A percentile compares a stretch with the other conserved stretches of the same genome.
Evolutionary conservation across 2,888 invertebrate genomes (phyloP).

Genomic region (Mactromeris polynyma): DNA sequence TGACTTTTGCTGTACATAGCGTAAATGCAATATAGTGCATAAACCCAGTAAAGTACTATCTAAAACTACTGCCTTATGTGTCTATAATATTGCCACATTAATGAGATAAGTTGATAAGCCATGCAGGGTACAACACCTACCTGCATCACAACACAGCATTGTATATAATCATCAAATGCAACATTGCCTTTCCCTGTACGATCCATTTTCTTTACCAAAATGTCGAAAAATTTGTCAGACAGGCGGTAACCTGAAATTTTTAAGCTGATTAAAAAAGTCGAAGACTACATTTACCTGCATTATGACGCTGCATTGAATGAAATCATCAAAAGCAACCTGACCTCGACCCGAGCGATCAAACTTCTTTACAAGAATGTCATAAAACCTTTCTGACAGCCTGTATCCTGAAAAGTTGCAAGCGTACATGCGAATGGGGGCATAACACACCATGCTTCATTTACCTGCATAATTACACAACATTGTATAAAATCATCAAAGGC

Average conservation of each 20-base stretch:
- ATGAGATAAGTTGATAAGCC: no score
- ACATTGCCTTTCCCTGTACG: slow-evolving; percentile 95
- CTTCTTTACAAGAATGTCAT: slow-evolving; percentile 94
- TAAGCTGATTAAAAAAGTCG: background rate
- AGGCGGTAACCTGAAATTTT: slow-evolving; percentile 89
- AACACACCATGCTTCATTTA: slow-evolving; percentile 88
- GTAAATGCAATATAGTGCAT: no score
- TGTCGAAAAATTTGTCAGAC: slow-evolving; percentile 93
- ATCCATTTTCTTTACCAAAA: slow-evolving; percentile 97
- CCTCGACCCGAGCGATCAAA: slow-evolving; percentile 96
- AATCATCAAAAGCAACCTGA: slow-evolving; percentile 98
- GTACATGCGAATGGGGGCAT: background rate
- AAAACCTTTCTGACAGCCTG: slow-evolving; percentile 93
- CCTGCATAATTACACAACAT: slow-evolving; percentile 96
- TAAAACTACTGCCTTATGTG: no score
- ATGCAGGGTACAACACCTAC: slow-evolving; percentile 88
- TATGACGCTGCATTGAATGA: slow-evolving; percentile 98
- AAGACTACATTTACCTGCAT: slow-evolving; percentile 91
- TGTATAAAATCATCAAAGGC: slow-evolving; percentile 99
- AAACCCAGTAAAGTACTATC: no score
- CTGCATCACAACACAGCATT: slow-evolving; percentile 96
- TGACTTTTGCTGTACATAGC: no score
- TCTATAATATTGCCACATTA: no score
- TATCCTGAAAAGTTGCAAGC: slow-evolving; percentile 88
- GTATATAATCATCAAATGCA: slow-evolving; percentile 99